Evolutionary conservation across 92 coral and sea anemone genomes (phyloP).

Genomic region (Desmophyllum pertusum): DNA sequence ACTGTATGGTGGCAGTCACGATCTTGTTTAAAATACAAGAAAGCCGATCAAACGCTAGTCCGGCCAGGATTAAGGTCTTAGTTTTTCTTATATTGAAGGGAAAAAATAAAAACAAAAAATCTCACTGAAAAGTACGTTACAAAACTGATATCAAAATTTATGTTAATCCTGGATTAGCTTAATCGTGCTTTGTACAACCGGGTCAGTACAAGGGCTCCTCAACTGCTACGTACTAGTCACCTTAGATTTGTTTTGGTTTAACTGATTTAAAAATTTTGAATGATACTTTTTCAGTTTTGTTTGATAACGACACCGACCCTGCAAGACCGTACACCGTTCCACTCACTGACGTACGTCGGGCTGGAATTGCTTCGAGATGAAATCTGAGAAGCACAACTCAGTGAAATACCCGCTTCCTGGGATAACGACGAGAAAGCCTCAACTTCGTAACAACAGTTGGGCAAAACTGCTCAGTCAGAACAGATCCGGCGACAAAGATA

Average conservation of each 20-base stretch:
- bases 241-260: background rate
- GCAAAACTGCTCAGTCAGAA: constrained; percentile 29
- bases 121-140: no score
- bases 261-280: background rate
- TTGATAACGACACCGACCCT: background rate
- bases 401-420: constrained; percentile 4
- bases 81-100: no score
- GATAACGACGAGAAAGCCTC: constrained; percentile 19
- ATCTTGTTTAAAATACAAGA: no score
- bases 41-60: no score
- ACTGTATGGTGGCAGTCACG: no score
- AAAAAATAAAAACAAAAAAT: no score
- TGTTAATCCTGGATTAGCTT: no score
- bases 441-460: constrained; percentile 22
- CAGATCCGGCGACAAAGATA: background rate
- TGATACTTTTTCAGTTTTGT: background rate
- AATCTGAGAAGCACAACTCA: background rate
- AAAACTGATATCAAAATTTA: no score
- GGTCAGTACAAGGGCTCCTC: no score
- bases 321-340: background rate
- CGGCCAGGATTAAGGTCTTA: no score
- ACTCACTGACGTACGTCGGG: background rate
- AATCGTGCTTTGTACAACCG: no score
- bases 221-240: no score
- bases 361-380: background rate